Percentiles rank a stretch among this genome's conserved stretches.
Conservation (phyloP, 1,140 invertebrate species). For the Geopemphigus sp. region DNA sequence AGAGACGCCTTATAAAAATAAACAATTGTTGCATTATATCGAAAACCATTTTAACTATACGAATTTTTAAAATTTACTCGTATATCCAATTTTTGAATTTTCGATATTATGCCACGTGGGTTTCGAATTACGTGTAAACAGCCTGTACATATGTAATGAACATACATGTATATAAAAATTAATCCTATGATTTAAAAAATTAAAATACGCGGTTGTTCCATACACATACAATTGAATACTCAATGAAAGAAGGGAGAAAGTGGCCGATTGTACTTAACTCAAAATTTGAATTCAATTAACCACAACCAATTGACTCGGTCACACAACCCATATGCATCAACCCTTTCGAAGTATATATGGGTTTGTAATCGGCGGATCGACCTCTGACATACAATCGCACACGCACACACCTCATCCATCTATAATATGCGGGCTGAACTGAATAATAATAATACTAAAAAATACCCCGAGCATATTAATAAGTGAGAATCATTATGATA, state of each 20-base stretch:
- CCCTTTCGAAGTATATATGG: conserved; percentile 43
- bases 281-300: conserved; percentile 48
- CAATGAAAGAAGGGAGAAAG: neutral
- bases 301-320: conserved; percentile 47
- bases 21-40: too few relatives aligned
- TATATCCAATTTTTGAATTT: too few relatives aligned
- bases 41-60: too few relatives aligned
- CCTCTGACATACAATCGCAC: conserved; percentile 45
- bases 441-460: conserved; percentile 38
- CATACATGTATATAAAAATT: neutral
- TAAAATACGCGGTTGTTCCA: neutral
- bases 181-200: neutral
- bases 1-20: too few relatives aligned
- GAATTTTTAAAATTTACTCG: too few relatives aligned
- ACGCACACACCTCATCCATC: neutral
- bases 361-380: conserved; percentile 42
- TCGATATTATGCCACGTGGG: too few relatives aligned
- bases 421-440: conserved; percentile 37
- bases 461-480: neutral
- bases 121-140: too few relatives aligned
- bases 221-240: conserved; percentile 1
- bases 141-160: too few relatives aligned
- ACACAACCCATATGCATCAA: conserved; percentile 45
- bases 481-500: conserved; percentile 33
- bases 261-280: conserved; percentile 40